Conservation (phyloP, 2,113 vertebrate genomes). For the Pycnonotus jocosus region DNA sequence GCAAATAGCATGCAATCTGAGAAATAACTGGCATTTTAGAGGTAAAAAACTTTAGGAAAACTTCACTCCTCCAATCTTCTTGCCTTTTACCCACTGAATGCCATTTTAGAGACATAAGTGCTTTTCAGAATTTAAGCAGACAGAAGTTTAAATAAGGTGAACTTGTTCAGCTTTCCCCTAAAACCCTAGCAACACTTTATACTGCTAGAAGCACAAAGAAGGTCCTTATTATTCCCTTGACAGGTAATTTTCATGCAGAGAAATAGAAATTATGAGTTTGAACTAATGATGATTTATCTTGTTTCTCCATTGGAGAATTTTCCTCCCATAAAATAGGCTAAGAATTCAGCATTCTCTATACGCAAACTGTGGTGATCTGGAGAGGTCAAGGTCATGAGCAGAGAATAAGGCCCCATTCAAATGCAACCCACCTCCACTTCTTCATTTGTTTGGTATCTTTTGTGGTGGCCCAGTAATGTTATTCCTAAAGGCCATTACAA, state of each 20-base stretch:
- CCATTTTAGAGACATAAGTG: not conserved
- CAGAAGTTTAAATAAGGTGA: conserved; percentile 17
- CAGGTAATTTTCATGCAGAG: conserved; percentile 3
- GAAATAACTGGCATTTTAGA: not conserved
- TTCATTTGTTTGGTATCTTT: not conserved
- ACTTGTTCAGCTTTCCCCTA: not conserved
- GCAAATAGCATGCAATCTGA: not conserved
- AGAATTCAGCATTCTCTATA: not conserved
- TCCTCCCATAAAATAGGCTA: not conserved
- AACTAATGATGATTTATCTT: not conserved
- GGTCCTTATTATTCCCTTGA: conserved; percentile 4
- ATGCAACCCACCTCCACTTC: not conserved
- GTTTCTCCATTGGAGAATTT: not conserved
- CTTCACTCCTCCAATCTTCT: not conserved
- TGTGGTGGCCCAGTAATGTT: not conserved
- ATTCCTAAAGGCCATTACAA: not conserved
- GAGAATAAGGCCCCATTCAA: not conserved
- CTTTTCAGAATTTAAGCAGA: not conserved
- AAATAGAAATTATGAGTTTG: conserved; percentile 10
- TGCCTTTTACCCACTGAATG: not conserved
- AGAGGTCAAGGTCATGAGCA: not conserved
- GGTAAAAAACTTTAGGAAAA: not conserved
- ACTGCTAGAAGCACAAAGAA: not conserved
- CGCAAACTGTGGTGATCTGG: not conserved
- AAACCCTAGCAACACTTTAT: not conserved